Evolutionary conservation across 2,797 vertebrate species (phyloP).

Genomic region (Enteromius treurensis): DNA sequence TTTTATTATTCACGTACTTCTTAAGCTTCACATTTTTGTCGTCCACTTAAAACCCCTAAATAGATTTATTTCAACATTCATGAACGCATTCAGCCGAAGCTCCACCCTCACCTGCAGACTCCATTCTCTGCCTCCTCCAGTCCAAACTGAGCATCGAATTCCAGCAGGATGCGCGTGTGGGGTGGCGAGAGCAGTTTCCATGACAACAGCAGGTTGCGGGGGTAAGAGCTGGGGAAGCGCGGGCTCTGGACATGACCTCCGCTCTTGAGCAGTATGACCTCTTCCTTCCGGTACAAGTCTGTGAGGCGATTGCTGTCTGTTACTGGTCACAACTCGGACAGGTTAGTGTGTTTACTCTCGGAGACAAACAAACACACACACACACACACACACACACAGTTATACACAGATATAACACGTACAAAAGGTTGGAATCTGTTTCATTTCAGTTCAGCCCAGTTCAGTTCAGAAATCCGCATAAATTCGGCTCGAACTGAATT

Average conservation of each 20-base stretch:
- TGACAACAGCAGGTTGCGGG: conserved; percentile 90
- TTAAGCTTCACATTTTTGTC: too few species aligned
- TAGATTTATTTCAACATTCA: too few species aligned
- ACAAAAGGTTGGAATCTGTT: background rate
- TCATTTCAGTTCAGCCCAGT: conserved; percentile 13
- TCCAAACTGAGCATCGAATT: conserved; percentile 91
- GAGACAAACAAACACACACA: conserved; percentile 1
- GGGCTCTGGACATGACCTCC: conserved; percentile 89
- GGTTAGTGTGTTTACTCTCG: conserved; percentile 84
- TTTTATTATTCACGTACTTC: too few species aligned
- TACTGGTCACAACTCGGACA: conserved; percentile 90
- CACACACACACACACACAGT: conserved; percentile 10
- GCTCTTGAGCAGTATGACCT: conserved; percentile 83
- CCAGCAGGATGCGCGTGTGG: conserved; percentile 87
- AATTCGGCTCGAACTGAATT: background rate
- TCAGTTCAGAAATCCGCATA: background rate
- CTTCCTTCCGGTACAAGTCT: conserved; percentile 94
- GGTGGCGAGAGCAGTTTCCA: conserved; percentile 88
- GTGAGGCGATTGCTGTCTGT: conserved; percentile 93
- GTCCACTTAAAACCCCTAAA: too few species aligned
- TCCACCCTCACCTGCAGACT: conserved; percentile 77
- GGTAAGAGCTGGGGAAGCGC: conserved; percentile 93
- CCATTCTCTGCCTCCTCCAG: conserved; percentile 93
- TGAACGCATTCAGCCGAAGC: background rate
- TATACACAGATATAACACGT: conserved; percentile 17